phyloP scores from a whole-genome alignment of 2,888 invertebrate species.

The Lasiommata megera region DNA sequence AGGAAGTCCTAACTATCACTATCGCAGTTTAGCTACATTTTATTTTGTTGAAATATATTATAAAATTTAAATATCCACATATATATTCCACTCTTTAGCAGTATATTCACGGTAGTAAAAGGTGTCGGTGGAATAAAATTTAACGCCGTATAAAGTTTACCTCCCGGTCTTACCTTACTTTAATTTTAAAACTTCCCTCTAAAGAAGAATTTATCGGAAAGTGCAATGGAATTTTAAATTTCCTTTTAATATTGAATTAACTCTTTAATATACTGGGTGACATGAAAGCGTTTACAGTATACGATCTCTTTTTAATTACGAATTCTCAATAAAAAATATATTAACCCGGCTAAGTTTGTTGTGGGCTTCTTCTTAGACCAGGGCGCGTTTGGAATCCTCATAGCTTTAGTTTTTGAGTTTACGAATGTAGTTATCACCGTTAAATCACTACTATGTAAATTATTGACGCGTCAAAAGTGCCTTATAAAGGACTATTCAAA shows the following conservation, averaged over 20 bases:
- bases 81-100: slow-evolving; percentile 3
- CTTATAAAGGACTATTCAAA: too few species aligned
- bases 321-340: background rate
- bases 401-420: too few species aligned
- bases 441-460: too few species aligned
- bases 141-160: slow-evolving; percentile 4
- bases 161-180: background rate
- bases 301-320: background rate
- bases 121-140: slow-evolving; percentile 9
- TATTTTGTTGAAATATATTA: too few species aligned
- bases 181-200: slow-evolving; percentile 9
- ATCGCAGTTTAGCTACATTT: too few species aligned
- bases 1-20: too few species aligned
- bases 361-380: too few species aligned
- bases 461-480: too few species aligned
- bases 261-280: background rate
- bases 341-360: too few species aligned
- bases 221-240: background rate
- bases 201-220: slow-evolving; percentile 4
- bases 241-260: background rate
- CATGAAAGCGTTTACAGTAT: background rate
- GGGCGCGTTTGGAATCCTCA: too few species aligned
- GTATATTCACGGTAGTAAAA: slow-evolving; percentile 5
- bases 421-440: too few species aligned
- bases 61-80: background rate